A percentile compares a stretch with the other conserved stretches of the same genome.
Conservation (phyloP, 2,113 vertebrate genomes). For the Melanocharis versteri region DNA sequence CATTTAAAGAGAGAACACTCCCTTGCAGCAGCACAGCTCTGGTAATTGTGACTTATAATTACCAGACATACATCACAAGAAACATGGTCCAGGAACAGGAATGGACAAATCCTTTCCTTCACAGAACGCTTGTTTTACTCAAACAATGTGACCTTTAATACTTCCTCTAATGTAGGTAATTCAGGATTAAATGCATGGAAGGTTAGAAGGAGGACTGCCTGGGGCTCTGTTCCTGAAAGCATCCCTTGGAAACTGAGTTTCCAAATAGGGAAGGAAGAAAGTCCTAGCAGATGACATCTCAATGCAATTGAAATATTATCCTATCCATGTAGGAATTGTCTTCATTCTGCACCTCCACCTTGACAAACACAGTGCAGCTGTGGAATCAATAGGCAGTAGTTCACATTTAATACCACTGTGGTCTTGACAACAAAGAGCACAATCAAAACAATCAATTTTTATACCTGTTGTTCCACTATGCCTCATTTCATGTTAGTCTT, state of each 20-base stretch:
- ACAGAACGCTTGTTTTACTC: background rate
- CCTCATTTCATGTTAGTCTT: background rate
- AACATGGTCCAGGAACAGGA: background rate
- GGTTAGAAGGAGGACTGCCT: background rate
- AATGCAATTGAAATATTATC: background rate
- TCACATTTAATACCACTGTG: background rate
- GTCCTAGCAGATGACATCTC: background rate
- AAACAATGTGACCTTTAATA: background rate
- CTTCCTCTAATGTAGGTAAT: background rate
- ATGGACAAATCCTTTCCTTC: background rate
- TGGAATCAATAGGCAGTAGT: constrained; percentile 1
- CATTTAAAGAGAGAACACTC: background rate
- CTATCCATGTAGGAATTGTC: background rate
- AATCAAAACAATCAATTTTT: constrained; percentile 48
- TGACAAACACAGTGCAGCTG: background rate
- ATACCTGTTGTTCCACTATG: background rate
- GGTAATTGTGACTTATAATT: background rate
- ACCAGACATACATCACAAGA: background rate
- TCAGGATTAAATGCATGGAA: background rate
- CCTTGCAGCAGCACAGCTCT: background rate
- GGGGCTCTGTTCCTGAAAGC: background rate
- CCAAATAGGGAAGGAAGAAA: background rate
- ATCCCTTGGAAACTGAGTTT: background rate
- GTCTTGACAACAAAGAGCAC: background rate
- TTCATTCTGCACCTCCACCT: background rate